A percentile compares a stretch with the other conserved stretches of the same genome.
These are phyloP conservation scores for Syncerus caffer DNA, from an alignment of 2,797 vertebrate species.

Conservation along the genomic window DNA sequence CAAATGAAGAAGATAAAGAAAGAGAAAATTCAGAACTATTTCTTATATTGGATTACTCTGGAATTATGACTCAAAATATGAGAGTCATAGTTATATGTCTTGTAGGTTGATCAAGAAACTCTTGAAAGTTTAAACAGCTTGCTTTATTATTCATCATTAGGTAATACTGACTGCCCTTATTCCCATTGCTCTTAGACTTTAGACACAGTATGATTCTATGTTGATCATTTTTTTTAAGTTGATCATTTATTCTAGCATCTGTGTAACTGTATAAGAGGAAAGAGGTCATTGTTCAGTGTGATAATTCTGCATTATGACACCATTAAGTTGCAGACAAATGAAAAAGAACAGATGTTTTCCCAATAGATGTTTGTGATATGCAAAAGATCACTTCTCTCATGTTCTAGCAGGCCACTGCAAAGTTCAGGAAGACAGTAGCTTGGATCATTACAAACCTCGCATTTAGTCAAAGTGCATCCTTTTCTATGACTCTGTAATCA, in stretches of 20 bases:
- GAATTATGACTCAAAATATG: not conserved
- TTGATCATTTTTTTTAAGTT: not conserved
- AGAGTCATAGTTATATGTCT: not conserved
- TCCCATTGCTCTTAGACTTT: not conserved
- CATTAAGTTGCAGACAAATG: not conserved
- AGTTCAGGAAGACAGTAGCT: not conserved
- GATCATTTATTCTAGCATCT: not conserved
- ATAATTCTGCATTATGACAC: not conserved
- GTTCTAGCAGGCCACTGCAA: not conserved
- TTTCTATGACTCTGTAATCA: not conserved
- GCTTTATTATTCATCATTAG: not conserved
- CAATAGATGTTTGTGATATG: not conserved
- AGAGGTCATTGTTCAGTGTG: not conserved
- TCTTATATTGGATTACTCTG: not conserved
- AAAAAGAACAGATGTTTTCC: constrained; percentile 35
- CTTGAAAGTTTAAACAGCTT: not conserved
- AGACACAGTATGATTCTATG: not conserved
- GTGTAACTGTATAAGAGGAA: not conserved
- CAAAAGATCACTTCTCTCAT: not conserved
- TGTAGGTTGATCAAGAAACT: not conserved
- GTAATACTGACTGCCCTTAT: not conserved
- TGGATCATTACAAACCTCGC: not conserved
- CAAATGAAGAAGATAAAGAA: not conserved
- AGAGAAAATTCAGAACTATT: not conserved
- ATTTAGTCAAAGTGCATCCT: not conserved